Evolutionary conservation across 23 tunicate genomes (phyloP).

Genomic region (Ciona savignyi): DNA sequence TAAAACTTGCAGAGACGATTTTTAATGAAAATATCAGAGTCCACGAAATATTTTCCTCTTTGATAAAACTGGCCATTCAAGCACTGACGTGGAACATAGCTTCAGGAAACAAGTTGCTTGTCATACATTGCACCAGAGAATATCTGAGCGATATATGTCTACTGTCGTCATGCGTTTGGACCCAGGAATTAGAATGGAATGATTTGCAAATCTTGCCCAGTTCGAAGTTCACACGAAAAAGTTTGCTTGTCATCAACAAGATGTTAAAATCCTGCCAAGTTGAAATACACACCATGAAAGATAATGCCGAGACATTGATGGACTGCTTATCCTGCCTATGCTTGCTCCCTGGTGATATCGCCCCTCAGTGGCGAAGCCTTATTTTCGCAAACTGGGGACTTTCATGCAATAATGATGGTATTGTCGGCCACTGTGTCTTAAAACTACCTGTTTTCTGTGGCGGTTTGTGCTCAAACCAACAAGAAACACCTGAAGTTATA

Average conservation of each 20-base stretch:
- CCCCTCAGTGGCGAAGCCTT: conserved; percentile 33
- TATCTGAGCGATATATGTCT: background rate
- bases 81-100: background rate
- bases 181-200: conserved; percentile 25
- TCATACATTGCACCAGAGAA: background rate
- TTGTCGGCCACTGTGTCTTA: background rate
- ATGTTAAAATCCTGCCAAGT: conserved; percentile 3
- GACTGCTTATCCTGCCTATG: conserved; percentile 32
- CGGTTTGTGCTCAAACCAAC: background rate
- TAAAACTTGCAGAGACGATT: background rate
- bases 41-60: background rate
- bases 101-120: background rate
- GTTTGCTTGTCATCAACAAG: conserved; percentile 8
- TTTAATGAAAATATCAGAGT: no score
- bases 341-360: conserved; percentile 2
- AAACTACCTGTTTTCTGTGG: conserved; percentile 26
- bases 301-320: no score
- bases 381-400: conserved; percentile 45
- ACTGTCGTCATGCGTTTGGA: conserved; percentile 43
- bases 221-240: conserved; percentile 11
- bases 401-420: background rate
- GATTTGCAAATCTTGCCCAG: conserved; percentile 22
- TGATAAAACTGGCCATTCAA: background rate
- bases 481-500: background rate
- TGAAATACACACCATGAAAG: background rate